A percentile compares a stretch with the other conserved stretches of the same genome.
These are phyloP conservation scores for Lepidiolamprologus cunningtoni DNA, from an alignment of 2,113 vertebrate genomes.

Conservation along the genomic window DNA sequence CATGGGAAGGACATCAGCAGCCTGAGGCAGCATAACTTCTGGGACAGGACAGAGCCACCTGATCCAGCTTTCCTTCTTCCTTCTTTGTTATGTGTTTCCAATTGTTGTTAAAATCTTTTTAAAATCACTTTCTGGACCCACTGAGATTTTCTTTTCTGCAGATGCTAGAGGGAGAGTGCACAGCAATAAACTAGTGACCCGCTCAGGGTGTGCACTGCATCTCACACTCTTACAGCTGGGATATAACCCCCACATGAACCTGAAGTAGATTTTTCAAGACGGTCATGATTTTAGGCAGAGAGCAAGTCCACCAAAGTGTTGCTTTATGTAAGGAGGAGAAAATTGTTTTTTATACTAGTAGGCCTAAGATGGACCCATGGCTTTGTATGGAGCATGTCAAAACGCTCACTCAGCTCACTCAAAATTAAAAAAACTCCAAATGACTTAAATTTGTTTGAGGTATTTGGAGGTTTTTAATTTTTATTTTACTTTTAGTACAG, in stretches of 20 bases:
- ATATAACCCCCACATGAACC: not conserved
- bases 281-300: not conserved
- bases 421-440: not conserved
- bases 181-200: not conserved
- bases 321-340: not conserved
- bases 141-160: not conserved
- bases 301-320: not conserved
- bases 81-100: not conserved
- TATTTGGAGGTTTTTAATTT: not conserved
- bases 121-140: fast-evolving
- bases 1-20: not conserved
- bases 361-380: not conserved
- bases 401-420: slow-evolving; percentile 31
- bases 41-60: not conserved
- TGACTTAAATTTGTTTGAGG: not conserved
- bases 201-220: not conserved
- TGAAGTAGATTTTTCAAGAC: not conserved
- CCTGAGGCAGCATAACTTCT: not conserved
- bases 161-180: not conserved
- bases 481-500: not conserved
- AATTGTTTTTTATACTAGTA: not conserved
- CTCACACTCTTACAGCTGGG: not conserved
- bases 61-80: not conserved
- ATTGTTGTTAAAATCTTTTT: not conserved
- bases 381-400: not conserved